Evolutionary conservation across 2,113 vertebrate species (phyloP), one percentile per base, ranked within the genome.

Genomic region (Hylia prasina): DNA sequence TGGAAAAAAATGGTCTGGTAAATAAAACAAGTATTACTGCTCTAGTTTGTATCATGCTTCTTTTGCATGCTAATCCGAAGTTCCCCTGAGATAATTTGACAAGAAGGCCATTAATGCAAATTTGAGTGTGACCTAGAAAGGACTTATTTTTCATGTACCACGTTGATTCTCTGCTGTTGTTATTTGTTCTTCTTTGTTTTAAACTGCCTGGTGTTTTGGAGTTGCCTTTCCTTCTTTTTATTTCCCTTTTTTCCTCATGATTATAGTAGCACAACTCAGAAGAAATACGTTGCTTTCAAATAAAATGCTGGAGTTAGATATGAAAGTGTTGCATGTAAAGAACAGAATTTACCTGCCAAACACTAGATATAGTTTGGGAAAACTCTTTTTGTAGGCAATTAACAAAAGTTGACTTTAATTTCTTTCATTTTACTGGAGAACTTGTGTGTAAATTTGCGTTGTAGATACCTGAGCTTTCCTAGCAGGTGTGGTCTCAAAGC

Each of bases 31-130:
- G 63, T 94, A 81, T 65, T 90, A 82, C 60, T 75, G 72, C 71
- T 94, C 6, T 47, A 83, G 78, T 89, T 96, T 77, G 68, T 88
- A 56, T 75, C 69, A 50, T 42, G 63, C 68, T 77, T 28, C 76
- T 96, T 81, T 94, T 61, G 78, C 92, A 88, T 94, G 91, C 71
- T 87, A 93, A 93, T 93, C 82, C 8, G 0, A 71, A 78, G 45
- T 47, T 93, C 93, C 93, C 93, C 68, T 88, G 95, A 94, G 94
- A 97, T 84, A 91, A 83, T 95, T 94, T 95, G 93, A 91, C 96
- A 95, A 93, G 90, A 92, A 90, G 78, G 68, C 87, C 89, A 86
- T 95, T 95, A 97, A 94, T 95, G 94, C 89, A 96, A 94, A 96
- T 96, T 90, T 92, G 88, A 92, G 89, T 51, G 0, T 94, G 93